Evolutionary conservation across 2,797 vertebrate species (phyloP).

Genomic region (Pristis pectinata): DNA sequence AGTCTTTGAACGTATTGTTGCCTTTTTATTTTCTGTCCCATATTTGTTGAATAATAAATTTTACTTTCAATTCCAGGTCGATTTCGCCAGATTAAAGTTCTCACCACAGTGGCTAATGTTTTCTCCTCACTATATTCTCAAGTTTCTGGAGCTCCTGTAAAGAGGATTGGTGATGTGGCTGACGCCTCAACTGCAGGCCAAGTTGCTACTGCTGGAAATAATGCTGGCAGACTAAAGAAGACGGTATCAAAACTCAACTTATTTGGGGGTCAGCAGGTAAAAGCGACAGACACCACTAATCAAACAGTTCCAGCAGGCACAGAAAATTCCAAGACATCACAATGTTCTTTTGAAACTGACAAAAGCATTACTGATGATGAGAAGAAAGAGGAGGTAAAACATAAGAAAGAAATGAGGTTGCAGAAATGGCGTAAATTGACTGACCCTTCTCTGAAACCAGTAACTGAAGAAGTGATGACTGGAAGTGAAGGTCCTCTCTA

Average conservation of each 20-base stretch:
- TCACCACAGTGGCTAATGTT: conserved; percentile 91
- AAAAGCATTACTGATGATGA: background rate
- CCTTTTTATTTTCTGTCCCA: no score
- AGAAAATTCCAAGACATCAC: conserved; percentile 49
- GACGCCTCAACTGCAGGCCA: conserved; percentile 52
- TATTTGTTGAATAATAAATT: background rate
- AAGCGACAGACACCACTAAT: conserved; percentile 45
- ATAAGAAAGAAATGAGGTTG: conserved; percentile 56
- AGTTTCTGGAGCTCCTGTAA: conserved; percentile 82
- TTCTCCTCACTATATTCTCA: conserved; percentile 95
- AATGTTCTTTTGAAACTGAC: conserved; percentile 37
- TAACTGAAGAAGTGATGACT: conserved; percentile 70
- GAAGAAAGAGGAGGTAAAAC: conserved; percentile 55
- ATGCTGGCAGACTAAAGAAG: conserved; percentile 77
- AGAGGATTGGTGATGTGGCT: conserved; percentile 69
- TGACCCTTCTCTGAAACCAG: conserved; percentile 70
- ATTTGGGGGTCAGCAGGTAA: conserved; percentile 46
- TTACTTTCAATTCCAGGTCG: conserved; percentile 65
- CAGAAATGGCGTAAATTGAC: conserved; percentile 69
- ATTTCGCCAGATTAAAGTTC: conserved; percentile 94
- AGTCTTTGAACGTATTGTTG: background rate
- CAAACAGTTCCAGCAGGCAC: conserved; percentile 42
- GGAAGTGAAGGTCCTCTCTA: conserved; percentile 43
- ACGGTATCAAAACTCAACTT: conserved; percentile 74
- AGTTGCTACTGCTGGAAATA: conserved; percentile 61